phyloP scores from a whole-genome alignment of 2,888 invertebrate genomes.

The Poecilus cupreus region DNA sequence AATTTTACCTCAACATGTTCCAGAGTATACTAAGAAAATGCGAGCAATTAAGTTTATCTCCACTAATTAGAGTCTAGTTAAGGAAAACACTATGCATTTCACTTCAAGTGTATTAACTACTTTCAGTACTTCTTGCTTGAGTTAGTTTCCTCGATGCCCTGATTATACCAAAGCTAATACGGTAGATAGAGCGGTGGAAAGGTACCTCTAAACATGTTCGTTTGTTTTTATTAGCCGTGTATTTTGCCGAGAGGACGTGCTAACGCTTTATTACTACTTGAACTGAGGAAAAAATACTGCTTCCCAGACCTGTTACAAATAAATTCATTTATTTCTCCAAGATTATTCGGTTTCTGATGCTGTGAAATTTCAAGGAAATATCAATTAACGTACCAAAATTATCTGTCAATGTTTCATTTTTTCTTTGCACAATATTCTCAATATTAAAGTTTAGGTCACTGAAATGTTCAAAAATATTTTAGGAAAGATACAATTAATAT shows the following conservation, averaged over 20 bases:
- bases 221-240: slow-evolving; percentile 20
- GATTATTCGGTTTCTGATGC: neutral
- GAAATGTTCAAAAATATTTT: too few species aligned
- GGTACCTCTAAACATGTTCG: slow-evolving; percentile 16
- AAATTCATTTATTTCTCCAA: slow-evolving; percentile 16
- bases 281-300: slow-evolving; percentile 2
- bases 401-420: too few species aligned
- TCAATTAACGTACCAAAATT: neutral
- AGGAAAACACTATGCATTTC: too few species aligned
- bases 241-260: slow-evolving; percentile 11
- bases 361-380: neutral
- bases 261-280: slow-evolving; percentile 20
- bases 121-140: neutral
- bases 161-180: neutral
- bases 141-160: neutral
- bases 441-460: too few species aligned
- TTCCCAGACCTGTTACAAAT: neutral
- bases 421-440: too few species aligned
- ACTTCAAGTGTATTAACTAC: too few species aligned
- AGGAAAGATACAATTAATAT: too few species aligned
- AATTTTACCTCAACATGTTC: too few species aligned
- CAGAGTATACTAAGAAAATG: too few species aligned
- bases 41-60: too few species aligned
- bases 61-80: too few species aligned
- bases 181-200: neutral